Evolutionary conservation across 2,888 invertebrate genomes (phyloP).

Genomic region (Apamea crenata): DNA sequence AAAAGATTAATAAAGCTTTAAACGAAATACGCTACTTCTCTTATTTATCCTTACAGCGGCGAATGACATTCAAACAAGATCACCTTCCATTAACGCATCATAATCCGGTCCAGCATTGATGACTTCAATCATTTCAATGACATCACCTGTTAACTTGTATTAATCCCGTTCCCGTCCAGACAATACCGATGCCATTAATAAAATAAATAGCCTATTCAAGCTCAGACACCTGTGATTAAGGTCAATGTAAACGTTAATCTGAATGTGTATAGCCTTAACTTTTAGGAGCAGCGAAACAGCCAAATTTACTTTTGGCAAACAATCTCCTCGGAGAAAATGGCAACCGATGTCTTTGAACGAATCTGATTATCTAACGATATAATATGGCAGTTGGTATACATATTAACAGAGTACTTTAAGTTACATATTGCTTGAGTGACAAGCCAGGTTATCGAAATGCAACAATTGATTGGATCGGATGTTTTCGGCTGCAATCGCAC

Average conservation of each 20-base stretch:
- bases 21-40: not conserved
- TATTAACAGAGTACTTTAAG: not conserved
- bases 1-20: not conserved
- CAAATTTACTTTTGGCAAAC: not conserved
- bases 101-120: not conserved
- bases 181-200: slow-evolving; percentile 28
- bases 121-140: slow-evolving; percentile 16
- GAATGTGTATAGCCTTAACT: slow-evolving; percentile 8
- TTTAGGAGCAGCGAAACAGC: not conserved
- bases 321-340: not conserved
- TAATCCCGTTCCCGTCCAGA: slow-evolving; percentile 27
- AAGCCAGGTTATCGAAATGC: no score
- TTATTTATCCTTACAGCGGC: not conserved
- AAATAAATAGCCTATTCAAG: slow-evolving; percentile 30
- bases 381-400: not conserved
- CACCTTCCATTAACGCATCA: not conserved
- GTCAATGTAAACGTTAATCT: slow-evolving; percentile 19
- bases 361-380: not conserved
- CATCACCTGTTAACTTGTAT: slow-evolving; percentile 14
- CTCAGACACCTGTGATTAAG: slow-evolving; percentile 44
- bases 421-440: no score
- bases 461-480: no score
- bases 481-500: no score
- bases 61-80: slow-evolving; percentile 14
- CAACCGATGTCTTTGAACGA: no score